Percentiles rank a stretch among this genome's conserved stretches.
Evolutionary conservation across 2,113 vertebrate genomes (phyloP).

Genomic region (Turnix velox): DNA sequence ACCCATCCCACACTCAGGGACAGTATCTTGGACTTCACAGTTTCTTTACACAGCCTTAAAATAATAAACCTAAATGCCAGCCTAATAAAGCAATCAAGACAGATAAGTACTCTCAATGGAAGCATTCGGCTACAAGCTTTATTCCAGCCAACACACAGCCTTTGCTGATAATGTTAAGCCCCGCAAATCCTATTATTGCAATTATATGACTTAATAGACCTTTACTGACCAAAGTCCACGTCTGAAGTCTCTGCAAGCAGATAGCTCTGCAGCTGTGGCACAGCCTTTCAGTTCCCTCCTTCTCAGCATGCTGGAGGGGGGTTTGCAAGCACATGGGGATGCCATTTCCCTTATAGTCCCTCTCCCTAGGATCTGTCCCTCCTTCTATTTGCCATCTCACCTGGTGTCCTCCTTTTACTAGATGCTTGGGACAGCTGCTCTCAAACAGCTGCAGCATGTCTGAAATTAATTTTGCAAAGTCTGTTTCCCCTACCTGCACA

Average conservation of each 20-base stretch:
- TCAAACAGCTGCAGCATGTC: accelerated
- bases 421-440: background rate
- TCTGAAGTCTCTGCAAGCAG: background rate
- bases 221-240: slow-evolving; percentile 22
- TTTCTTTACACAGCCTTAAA: slow-evolving; percentile 27
- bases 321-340: background rate
- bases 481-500: background rate
- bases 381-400: background rate
- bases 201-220: slow-evolving; percentile 10
- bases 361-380: background rate
- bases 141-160: background rate
- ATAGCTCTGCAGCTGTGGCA: background rate
- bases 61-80: background rate
- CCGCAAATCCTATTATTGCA: background rate
- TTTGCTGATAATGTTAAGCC: slow-evolving; percentile 11
- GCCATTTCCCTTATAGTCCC: background rate
- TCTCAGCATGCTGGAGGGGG: accelerated
- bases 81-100: background rate
- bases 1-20: accelerated
- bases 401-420: background rate
- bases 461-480: background rate
- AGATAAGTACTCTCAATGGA: background rate
- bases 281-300: background rate
- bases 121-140: background rate
- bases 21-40: slow-evolving; percentile 24